Percentiles rank a stretch among this genome's conserved stretches.
Evolutionary conservation across 2,888 invertebrate species (phyloP).

Genomic region (Tenthredo amoena): DNA sequence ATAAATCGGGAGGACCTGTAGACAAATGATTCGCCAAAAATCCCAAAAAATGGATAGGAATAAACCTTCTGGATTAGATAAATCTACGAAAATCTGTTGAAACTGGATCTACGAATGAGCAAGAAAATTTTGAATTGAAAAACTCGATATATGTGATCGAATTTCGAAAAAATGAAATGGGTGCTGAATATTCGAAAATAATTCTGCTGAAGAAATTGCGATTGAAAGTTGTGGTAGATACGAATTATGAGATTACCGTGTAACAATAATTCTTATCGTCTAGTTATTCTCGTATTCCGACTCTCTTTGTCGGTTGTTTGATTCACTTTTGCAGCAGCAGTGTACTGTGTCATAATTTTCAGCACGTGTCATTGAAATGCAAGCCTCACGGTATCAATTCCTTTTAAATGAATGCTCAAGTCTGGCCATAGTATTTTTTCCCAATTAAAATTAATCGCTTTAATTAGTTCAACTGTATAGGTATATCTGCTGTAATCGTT

Average conservation of each 20-base stretch:
- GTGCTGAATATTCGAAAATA: too few species aligned
- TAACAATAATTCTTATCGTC: background rate
- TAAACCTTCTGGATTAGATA: too few species aligned
- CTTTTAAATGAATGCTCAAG: background rate
- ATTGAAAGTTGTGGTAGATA: too few species aligned
- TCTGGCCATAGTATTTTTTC: background rate
- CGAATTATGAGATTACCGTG: background rate
- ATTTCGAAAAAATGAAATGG: too few species aligned
- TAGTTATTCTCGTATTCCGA: background rate
- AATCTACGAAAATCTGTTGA: too few species aligned
- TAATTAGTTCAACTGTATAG: background rate
- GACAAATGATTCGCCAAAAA: background rate
- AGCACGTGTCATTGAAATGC: conserved; percentile 15
- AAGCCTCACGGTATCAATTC: background rate
- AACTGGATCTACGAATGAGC: too few species aligned
- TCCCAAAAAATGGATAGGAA: background rate
- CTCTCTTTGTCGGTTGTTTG: conserved; percentile 8
- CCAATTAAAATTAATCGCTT: background rate
- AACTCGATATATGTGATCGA: too few species aligned
- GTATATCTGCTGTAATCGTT: background rate
- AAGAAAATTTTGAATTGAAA: too few species aligned
- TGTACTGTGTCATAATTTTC: background rate
- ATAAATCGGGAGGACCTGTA: background rate
- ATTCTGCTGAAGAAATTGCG: too few species aligned
- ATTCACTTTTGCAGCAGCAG: background rate